These are phyloP conservation scores for Cygnus atratus DNA, from an alignment of 2,113 vertebrate species.

Conservation along the genomic window DNA sequence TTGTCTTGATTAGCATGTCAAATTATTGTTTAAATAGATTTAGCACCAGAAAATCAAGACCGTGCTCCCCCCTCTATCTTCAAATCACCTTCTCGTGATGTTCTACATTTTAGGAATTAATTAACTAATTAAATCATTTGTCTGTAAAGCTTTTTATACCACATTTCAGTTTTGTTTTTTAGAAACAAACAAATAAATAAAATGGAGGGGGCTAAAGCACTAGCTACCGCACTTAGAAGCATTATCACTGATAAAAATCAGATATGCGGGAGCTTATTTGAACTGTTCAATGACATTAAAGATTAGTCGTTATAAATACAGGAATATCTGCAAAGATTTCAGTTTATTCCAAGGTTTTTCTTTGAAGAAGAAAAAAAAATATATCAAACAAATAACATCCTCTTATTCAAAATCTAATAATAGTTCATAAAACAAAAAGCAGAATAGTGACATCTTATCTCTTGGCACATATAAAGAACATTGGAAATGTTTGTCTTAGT, in stretches of 20 bases:
- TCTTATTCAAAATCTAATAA: not conserved
- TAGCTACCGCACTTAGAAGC: not conserved
- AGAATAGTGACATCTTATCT: not conserved
- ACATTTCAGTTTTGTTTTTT: not conserved
- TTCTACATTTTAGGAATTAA: not conserved
- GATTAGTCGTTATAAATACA: not conserved
- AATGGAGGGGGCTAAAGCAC: not conserved
- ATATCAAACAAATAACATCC: not conserved
- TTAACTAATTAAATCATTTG: not conserved
- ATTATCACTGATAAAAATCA: not conserved
- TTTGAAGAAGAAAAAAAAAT: not conserved
- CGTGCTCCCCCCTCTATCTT: rapidly evolving
- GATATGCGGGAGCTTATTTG: not conserved
- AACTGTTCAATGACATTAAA: not conserved
- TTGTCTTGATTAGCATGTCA: not conserved
- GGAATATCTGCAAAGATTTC: not conserved
- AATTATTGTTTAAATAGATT: not conserved
- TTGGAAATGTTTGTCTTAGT: not conserved
- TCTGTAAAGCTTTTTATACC: not conserved
- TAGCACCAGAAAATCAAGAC: not conserved
- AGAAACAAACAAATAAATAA: not conserved
- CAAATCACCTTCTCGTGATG: rapidly evolving
- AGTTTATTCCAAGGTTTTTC: not conserved
- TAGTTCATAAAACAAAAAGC: not conserved
- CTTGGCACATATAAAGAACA: not conserved